A percentile compares a stretch with the other conserved stretches of the same genome.
Evolutionary conservation across 2,113 vertebrate species (phyloP).

Genomic region (Clupea harengus): DNA sequence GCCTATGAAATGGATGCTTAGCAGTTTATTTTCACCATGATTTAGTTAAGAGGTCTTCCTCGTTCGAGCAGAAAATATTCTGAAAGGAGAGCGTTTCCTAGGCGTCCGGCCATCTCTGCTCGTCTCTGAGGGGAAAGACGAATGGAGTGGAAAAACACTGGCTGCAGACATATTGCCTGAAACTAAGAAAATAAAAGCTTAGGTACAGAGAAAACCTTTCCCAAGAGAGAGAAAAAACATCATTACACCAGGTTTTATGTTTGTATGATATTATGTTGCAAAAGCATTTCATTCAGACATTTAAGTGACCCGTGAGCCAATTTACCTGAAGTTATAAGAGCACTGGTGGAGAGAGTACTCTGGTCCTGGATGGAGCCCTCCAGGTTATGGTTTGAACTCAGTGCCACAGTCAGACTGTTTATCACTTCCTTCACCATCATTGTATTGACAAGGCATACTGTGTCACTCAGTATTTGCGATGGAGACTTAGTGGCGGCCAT

Average conservation of each 20-base stretch:
- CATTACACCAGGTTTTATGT: background rate
- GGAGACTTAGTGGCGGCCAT: background rate
- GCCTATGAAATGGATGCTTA: background rate
- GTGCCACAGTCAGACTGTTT: background rate
- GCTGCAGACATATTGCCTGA: background rate
- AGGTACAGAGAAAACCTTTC: background rate
- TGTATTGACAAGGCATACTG: background rate
- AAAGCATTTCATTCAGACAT: too few relatives aligned
- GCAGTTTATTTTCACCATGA: background rate
- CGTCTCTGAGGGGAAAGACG: background rate
- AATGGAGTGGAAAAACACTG: background rate
- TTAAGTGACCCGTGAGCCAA: too few relatives aligned
- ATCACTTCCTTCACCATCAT: background rate
- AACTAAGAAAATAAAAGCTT: background rate
- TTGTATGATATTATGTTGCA: background rate
- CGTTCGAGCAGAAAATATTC: background rate
- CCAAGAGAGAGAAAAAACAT: too few relatives aligned
- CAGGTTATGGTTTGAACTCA: background rate
- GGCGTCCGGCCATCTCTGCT: background rate
- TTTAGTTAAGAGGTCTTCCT: background rate
- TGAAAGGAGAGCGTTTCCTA: background rate
- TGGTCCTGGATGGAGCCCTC: background rate
- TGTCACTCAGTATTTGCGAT: background rate
- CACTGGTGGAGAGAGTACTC: background rate
- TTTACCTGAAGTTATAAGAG: background rate